Evolutionary conservation across 1,140 invertebrate genomes (phyloP), one percentile per base, ranked within the genome.

Genomic region (Neodiprion lecontei): DNA sequence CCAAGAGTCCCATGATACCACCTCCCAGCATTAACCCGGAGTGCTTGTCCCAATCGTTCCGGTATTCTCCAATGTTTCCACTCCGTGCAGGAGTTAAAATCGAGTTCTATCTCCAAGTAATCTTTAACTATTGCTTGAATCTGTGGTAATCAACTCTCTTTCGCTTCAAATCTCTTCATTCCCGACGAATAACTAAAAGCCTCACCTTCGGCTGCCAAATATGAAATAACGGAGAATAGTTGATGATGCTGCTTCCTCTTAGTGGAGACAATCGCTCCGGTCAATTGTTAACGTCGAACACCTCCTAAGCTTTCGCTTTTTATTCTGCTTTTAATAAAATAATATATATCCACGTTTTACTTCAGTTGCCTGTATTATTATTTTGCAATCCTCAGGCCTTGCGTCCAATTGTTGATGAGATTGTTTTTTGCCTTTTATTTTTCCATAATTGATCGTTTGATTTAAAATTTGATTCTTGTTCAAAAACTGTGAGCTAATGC

Each of bases 271-370:
- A 17, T 61, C 53, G 53, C 53, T 61, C 53, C 53, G 53, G 53
- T 61, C 53, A 8, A 61, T 61, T 61, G 50, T 61, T 61, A 61
- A 61, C 53, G 53, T 61, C 53, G 53, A 61, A 61, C 53, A 61
- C 53, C 53, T 61, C 53, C 53, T 61, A 61, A 61, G 53, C 53
- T 61, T 61, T 61, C 53, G 53, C 53, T 61, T 61, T 61, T 61
- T 61, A 12, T 61, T 61, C 53, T 14, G 53, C 53, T 61, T 61
- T 61, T 61, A 9, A 61, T 40, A 40, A 1, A 40, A 40, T 40
- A 40, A 40, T 40, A 40, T 40, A 40, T 61, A 14, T 17, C 53
- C 53, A 61, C 53, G 11, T 61, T 61, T 61, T 17, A 14, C n/a
- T 17, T 61, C n/a, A 61, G 53, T 61, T 61, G 53, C 53, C 53